Evolutionary conservation across 2,113 vertebrate genomes (phyloP).

Genomic region (Eptesicus fuscus): DNA sequence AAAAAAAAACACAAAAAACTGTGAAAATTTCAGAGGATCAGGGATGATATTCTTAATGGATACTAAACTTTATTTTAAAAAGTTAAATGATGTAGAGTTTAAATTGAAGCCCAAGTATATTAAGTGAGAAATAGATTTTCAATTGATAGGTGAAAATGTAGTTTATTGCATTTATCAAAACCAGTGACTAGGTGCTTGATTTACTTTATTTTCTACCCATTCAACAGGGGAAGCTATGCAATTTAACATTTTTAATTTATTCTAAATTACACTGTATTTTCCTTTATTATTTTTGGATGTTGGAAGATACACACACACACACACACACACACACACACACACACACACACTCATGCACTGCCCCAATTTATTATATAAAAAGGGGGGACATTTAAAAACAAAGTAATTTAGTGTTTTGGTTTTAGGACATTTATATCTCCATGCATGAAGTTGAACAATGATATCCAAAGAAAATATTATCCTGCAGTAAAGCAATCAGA

Average conservation of each 20-base stretch:
- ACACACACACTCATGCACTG: neutral
- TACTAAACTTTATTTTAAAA: neutral
- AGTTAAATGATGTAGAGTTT: neutral
- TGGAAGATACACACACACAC: neutral
- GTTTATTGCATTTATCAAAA: neutral
- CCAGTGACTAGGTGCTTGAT: neutral
- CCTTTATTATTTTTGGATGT: neutral
- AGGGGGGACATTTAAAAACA: neutral
- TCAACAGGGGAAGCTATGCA: constrained; percentile 1
- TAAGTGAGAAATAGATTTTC: neutral
- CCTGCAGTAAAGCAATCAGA: constrained; percentile 56
- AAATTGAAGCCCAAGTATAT: neutral
- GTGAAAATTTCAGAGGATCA: neutral
- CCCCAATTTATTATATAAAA: neutral
- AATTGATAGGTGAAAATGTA: neutral
- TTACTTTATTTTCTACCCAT: neutral
- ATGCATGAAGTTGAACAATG: constrained; percentile 42
- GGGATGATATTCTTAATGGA: neutral
- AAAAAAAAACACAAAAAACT: neutral
- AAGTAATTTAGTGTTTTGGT: neutral
- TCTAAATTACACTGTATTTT: constrained; percentile 8
- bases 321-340: neutral
- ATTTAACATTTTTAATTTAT: constrained; percentile 11
- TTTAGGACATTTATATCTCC: constrained; percentile 50
- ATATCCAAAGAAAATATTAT: constrained; percentile 47